Base-by-base conservation (phyloP, 2,797 vertebrate species). In the Crenichthys baileyi region DNA sequence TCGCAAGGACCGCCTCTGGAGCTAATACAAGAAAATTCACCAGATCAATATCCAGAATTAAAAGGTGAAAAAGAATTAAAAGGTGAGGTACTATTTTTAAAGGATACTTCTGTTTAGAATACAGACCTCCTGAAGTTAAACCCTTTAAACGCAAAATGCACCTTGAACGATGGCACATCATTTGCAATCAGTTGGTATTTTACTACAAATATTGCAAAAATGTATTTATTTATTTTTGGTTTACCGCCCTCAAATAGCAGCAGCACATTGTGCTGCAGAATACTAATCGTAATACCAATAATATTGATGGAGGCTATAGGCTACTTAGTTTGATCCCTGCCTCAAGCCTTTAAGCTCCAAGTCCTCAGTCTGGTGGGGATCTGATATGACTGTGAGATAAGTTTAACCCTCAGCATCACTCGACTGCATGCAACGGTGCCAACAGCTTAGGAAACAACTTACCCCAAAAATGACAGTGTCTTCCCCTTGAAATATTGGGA, bases 391-490 rank as follows among this genome's bases (percentile, higher is more conserved):
- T 75, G 79, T 24, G 31, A 79, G 50, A 83, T 72, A 85, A 92
- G 87, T 90, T 79, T 67, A 79, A 87, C 73, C 86, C 77, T 76
- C 75, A 70, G 83, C 63, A 72, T 68, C 41, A 79, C 74, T 77
- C 44, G 65, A 60, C 75, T 78, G 76, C 39, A 68, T 72, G 73
- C 51, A 80, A 65, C 79, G 58, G 67, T 81, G 76, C 56, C 50
- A 53, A 2, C 68, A 72, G 67, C 73, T 5, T 48, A 50, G 0
- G 44, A 0, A 11, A 88, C 41, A 92, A 94, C 96, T 96, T 94
- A 99, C 97, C 97, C 95, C 97, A 75, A 98, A 90, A 87, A 96
- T 90, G 87, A 99, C 97, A 75, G 96, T 96, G 94, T 98, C 97
- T 74, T 97, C 97, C 61, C 95, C 96, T 86, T 97, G 96, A 91